These are phyloP conservation scores for Camponotus floridanus DNA, from an alignment of 1,140 invertebrate species.

Conservation along the genomic window DNA sequence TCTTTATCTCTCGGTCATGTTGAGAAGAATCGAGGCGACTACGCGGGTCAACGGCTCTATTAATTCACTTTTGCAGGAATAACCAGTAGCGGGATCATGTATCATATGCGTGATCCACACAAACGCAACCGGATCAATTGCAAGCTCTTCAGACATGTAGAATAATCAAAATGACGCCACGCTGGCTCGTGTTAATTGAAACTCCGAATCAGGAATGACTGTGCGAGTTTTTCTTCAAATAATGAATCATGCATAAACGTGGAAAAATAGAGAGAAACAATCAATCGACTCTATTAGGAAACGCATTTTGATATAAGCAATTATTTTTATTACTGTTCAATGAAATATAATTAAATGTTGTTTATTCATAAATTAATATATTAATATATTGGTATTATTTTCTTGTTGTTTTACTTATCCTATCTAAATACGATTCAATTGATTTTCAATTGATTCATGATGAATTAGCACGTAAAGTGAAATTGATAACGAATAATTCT, in stretches of 20 bases:
- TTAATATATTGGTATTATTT: not conserved
- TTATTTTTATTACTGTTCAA: too few species aligned
- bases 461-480: too few species aligned
- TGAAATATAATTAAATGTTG: not conserved
- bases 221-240: not conserved
- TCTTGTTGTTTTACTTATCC: too few species aligned
- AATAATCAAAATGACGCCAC: slow-evolving; percentile 14
- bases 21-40: slow-evolving; percentile 5
- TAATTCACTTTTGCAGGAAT: slow-evolving; percentile 1
- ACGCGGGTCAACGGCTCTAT: slow-evolving; percentile 30
- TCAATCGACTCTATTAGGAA: not conserved
- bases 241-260: slow-evolving; percentile 35
- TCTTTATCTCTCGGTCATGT: slow-evolving; percentile 25
- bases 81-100: slow-evolving; percentile 14
- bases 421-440: too few species aligned
- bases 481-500: not conserved
- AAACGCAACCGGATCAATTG: slow-evolving; percentile 5
- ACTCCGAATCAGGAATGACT: not conserved
- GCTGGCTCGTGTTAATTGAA: slow-evolving; percentile 24
- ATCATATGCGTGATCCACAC: slow-evolving; percentile 30
- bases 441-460: too few species aligned
- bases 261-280: not conserved
- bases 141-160: not conserved
- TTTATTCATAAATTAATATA: not conserved
- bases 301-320: not conserved